These are phyloP conservation scores for Melanerpes aurifrons DNA, from an alignment of 2,113 vertebrate species.

Conservation along the genomic window DNA sequence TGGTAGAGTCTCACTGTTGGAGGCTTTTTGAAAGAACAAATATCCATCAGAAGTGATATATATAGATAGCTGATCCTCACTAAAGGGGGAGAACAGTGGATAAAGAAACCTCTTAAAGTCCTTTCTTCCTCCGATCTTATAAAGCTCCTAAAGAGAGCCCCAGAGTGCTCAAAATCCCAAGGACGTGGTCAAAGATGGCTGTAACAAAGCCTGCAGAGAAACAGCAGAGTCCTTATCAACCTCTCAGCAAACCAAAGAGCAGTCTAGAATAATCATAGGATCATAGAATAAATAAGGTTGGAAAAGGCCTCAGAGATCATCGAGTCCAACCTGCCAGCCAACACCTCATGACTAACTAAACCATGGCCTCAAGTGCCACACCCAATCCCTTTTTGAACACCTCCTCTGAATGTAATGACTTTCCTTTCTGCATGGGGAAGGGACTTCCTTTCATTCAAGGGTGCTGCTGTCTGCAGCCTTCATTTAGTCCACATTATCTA, in stretches of 20 bases:
- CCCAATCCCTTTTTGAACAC: too few relatives aligned
- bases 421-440: background rate
- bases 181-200: background rate
- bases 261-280: background rate
- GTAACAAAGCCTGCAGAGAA: background rate
- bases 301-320: too few relatives aligned
- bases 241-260: background rate
- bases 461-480: background rate
- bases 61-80: background rate
- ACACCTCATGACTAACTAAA: too few relatives aligned
- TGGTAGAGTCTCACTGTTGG: background rate
- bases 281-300: too few relatives aligned
- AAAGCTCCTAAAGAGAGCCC: background rate
- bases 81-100: background rate
- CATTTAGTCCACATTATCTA: background rate
- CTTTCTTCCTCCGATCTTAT: background rate
- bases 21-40: constrained; percentile 43
- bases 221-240: background rate
- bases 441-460: background rate
- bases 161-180: background rate
- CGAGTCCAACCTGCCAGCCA: too few relatives aligned
- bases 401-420: background rate
- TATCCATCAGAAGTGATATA: background rate
- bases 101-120: background rate
- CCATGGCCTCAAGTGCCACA: too few relatives aligned